These are phyloP conservation scores for Noctua janthina DNA, from an alignment of 2,888 invertebrate species.

Conservation along the genomic window DNA sequence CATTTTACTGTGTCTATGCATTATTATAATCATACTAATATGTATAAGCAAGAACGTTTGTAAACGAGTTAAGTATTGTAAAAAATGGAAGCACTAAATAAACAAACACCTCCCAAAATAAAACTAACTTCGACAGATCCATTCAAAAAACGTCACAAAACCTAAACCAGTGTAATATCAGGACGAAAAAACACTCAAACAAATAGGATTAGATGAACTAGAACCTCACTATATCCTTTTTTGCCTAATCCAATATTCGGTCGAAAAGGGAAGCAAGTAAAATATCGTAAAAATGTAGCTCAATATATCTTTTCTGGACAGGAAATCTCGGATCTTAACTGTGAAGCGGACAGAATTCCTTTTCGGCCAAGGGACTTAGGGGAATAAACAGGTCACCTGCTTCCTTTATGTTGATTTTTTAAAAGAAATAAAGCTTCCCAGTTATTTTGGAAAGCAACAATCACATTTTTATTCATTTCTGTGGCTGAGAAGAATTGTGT, in stretches of 20 bases:
- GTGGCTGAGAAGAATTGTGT: neutral
- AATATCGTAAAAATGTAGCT: slow-evolving; percentile 65
- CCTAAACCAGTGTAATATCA: slow-evolving; percentile 37
- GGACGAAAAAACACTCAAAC: slow-evolving; percentile 51
- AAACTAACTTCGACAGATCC: neutral
- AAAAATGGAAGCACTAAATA: neutral
- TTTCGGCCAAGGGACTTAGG: slow-evolving; percentile 58
- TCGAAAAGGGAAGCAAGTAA: slow-evolving; percentile 64
- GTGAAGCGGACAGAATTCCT: slow-evolving; percentile 52
- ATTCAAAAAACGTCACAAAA: slow-evolving; percentile 1
- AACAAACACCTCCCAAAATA: slow-evolving; percentile 9
- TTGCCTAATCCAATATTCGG: slow-evolving; percentile 66
- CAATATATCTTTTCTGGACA: slow-evolving; percentile 63
- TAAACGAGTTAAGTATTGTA: neutral
- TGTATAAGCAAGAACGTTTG: neutral
- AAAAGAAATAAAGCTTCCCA: slow-evolving; percentile 39
- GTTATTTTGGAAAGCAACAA: slow-evolving; percentile 28
- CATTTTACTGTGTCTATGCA: neutral
- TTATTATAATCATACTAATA: too few relatives aligned
- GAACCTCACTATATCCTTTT: slow-evolving; percentile 48
- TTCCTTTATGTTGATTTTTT: slow-evolving; percentile 52
- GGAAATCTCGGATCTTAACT: slow-evolving; percentile 57
- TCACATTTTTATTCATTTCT: slow-evolving; percentile 26
- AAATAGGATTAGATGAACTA: slow-evolving; percentile 65
- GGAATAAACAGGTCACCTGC: slow-evolving; percentile 63